Base-by-base conservation (phyloP, 2,888 invertebrate species). In the Agrotis clavis region DNA sequence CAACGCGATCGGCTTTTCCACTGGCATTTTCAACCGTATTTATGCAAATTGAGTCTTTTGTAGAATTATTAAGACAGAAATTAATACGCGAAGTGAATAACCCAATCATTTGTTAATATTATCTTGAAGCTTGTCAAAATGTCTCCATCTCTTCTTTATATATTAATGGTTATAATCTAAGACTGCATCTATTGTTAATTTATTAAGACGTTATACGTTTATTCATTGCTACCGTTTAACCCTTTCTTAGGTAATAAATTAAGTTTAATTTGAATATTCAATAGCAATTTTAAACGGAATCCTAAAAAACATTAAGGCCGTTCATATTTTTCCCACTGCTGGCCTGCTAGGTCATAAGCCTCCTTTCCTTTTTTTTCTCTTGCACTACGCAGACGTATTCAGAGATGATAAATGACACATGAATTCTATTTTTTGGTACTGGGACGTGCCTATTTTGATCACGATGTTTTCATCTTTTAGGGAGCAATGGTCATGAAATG, bases 51-150 rank as follows among this genome's bases (percentile, higher is more conserved):
- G 47, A 18, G 53, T 21, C 35, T 72, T 69, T 30, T 35, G n/a
- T 35, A n/a, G 25, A 80, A 73, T 73, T 68, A 62, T 73, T 68
- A 62, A 61, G 56, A 48, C 9, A 47, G n/a, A 68, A 72, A 75
- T 50, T 65, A 71, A 56, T 67, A 65, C 57, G 47, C 61, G 9
- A 25, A 14, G 14, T 16, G 51, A 59, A 51, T 47, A 47, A 76
- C 13, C 47, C 76, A 59, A 41, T 67, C 51, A 59, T 76, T 67
- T 67, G 45, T 59, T 59, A 67, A 25, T 51, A 59, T 67, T 67
- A 35, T 76, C 67, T 76, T 76, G 35, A 21, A 47, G 45, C 21
- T n/a, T 25, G 18, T 25, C 45, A n/a, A 51, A 76, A 51, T 9
- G 14, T n/a, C 50, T 51, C 35, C 67, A 19, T 35, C 11, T 50